A percentile compares a stretch with the other conserved stretches of the same genome.
These are phyloP conservation scores for Scaptomyza pallida DNA, from an alignment of 1,140 invertebrate genomes.

Conservation along the genomic window DNA sequence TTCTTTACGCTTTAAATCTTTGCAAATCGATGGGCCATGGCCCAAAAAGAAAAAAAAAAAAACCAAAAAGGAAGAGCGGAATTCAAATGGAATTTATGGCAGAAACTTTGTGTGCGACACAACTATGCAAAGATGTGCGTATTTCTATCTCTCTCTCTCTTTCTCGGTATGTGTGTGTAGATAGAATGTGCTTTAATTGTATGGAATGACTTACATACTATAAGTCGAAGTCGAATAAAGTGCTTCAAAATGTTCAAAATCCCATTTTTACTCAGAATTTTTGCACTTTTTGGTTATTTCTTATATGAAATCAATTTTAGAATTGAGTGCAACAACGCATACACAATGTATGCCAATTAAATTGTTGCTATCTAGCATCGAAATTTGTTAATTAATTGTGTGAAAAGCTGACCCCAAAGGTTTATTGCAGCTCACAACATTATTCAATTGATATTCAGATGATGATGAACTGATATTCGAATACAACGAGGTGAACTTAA, in stretches of 20 bases:
- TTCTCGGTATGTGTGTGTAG: not conserved
- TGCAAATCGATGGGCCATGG: conserved; percentile 50
- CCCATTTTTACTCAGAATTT: too few relatives aligned
- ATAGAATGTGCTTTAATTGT: conserved; percentile 37
- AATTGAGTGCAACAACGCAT: not conserved
- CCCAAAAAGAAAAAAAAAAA: conserved; percentile 27
- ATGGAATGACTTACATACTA: conserved; percentile 32
- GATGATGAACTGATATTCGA: too few relatives aligned
- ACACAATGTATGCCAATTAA: conserved; percentile 21
- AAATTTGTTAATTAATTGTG: conserved; percentile 35
- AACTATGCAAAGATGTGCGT: conserved; percentile 21
- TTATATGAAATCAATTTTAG: not conserved
- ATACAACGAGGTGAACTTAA: conserved; percentile 17
- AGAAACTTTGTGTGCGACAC: conserved; percentile 41
- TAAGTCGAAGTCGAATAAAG: conserved; percentile 24
- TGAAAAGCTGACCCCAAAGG: conserved; percentile 27
- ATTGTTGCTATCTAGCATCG: conserved; percentile 26
- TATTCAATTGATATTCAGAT: conserved; percentile 27
- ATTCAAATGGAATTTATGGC: conserved; percentile 54
- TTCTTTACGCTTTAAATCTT: conserved; percentile 53
- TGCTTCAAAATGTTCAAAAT: conserved; percentile 1
- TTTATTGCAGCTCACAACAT: conserved; percentile 33
- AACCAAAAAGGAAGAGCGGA: conserved; percentile 24
- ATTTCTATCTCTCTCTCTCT: not conserved
- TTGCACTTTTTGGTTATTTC: not conserved